Base-by-base conservation (phyloP, 1,140 invertebrate genomes). In the Polypedilum vanderplanki region DNA sequence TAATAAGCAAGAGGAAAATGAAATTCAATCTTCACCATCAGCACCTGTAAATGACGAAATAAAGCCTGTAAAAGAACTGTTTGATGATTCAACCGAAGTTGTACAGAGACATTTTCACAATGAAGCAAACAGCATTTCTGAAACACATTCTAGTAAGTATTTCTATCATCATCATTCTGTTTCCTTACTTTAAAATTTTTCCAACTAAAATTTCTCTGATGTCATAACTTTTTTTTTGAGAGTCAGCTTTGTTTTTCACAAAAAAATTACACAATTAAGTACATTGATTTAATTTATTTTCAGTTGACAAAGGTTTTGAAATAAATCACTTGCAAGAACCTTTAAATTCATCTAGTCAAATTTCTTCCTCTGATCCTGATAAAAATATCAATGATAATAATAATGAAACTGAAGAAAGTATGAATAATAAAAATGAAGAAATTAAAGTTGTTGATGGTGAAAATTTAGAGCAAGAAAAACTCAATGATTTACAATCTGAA, bases 221-320 rank as follows among this genome's bases (percentile, higher is more conserved):
- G 64, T 67, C 64, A 67, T 20, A 67, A 67, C n/a, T 67, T 15
- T 18, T 67, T n/a, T n/a, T n/a, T n/a, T n/a, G n/a, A 8, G 7
- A 10, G 41, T 15, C 41, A 46, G 15, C 9, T 10, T 10, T 46
- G 7, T 15, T 15, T 46, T 15, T 46, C 15, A 10, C 41, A n/a
- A 46, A 10, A 46, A 46, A 1, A 46, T 10, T 46, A 46, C 8
- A 46, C 41, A 46, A 46, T 46, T 3, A 46, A 46, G 15, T 46
- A 10, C 40, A 41, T 41, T 41, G 4, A 7, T 41, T 41, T 41
- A 7, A 7, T 41, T 65, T 65, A 12, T 41, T 17, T 78, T 78
- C 73, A 33, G 12, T 73, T 74, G 18, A 73, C 24, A 12, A 65
- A 18, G 8, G 18, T 70, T 20, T 3, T 18, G 17, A 70, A 17